Conservation (phyloP, 2,888 invertebrate genomes). For the Drosophila atripex region DNA sequence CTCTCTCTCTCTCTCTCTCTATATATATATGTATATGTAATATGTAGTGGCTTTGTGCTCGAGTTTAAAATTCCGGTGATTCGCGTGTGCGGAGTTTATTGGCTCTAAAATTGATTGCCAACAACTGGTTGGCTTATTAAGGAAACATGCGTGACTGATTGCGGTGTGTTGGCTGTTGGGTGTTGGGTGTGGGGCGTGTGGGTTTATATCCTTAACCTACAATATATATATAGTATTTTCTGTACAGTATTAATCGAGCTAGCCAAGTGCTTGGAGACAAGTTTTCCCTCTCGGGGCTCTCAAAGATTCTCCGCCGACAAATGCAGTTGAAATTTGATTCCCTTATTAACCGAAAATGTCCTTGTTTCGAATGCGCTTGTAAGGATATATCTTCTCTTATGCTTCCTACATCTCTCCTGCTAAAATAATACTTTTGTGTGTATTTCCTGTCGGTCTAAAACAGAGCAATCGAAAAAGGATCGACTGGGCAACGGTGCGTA, state of each 20-base stretch:
- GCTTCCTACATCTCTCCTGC: slow-evolving; percentile 30
- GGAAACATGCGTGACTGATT: slow-evolving; percentile 63
- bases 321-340: slow-evolving; percentile 33
- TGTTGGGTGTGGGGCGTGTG: slow-evolving; percentile 22
- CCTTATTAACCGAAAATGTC: slow-evolving; percentile 27
- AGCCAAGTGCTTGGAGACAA: slow-evolving; percentile 51
- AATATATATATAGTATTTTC: slow-evolving; percentile 53
- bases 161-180: slow-evolving; percentile 21
- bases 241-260: slow-evolving; percentile 70
- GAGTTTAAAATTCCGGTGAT: slow-evolving; percentile 25
- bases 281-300: slow-evolving; percentile 12
- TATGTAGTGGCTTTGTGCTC: slow-evolving; percentile 9
- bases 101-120: slow-evolving; percentile 48
- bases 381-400: slow-evolving; percentile 12
- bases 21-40: background rate
- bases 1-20: too few species aligned
- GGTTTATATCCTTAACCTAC: slow-evolving; percentile 53
- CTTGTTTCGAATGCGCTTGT: slow-evolving; percentile 20
- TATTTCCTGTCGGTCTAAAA: slow-evolving; percentile 24
- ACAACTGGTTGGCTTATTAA: slow-evolving; percentile 67
- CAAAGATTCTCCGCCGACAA: slow-evolving; percentile 27
- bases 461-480: slow-evolving; percentile 35
- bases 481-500: slow-evolving; percentile 35
- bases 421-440: slow-evolving; percentile 70
- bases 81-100: slow-evolving; percentile 8